Evolutionary conservation across 2,113 vertebrate species (phyloP).

Genomic region (Lota lota): DNA sequence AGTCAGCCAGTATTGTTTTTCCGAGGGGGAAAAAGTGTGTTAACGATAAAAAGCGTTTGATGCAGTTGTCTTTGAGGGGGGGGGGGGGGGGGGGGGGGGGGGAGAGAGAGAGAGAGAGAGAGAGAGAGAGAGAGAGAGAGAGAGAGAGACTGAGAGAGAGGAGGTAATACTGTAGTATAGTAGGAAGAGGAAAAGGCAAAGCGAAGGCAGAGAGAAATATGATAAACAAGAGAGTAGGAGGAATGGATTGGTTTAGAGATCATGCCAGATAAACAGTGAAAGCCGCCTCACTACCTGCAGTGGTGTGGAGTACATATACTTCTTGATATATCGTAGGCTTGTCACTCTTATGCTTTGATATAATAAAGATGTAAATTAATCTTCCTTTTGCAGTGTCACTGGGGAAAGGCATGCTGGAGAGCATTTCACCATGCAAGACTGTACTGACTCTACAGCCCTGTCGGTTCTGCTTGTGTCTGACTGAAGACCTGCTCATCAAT

Average conservation of each 20-base stretch:
- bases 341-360: not conserved
- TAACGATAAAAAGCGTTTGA: slow-evolving; percentile 69
- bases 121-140: not conserved
- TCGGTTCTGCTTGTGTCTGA: slow-evolving; percentile 33
- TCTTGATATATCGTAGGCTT: too few relatives aligned
- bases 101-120: not conserved
- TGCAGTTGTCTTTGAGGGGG: slow-evolving; percentile 60
- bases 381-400: too few relatives aligned
- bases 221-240: too few relatives aligned
- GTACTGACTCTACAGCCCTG: slow-evolving; percentile 17
- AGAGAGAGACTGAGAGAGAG: too few relatives aligned
- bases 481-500: slow-evolving; percentile 58
- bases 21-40: slow-evolving; percentile 72
- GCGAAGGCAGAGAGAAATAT: too few relatives aligned
- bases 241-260: too few relatives aligned
- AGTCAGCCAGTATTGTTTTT: slow-evolving; percentile 77
- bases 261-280: too few relatives aligned
- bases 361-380: too few relatives aligned
- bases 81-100: slow-evolving; percentile 24
- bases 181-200: too few relatives aligned
- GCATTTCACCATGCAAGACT: slow-evolving; percentile 15
- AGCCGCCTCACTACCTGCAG: too few relatives aligned
- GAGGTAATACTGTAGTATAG: too few relatives aligned
- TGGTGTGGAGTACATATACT: too few relatives aligned
- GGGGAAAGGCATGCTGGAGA: not conserved